These are phyloP conservation scores for Ochropacha duplaris DNA, from an alignment of 2,888 invertebrate species.

Conservation along the genomic window DNA sequence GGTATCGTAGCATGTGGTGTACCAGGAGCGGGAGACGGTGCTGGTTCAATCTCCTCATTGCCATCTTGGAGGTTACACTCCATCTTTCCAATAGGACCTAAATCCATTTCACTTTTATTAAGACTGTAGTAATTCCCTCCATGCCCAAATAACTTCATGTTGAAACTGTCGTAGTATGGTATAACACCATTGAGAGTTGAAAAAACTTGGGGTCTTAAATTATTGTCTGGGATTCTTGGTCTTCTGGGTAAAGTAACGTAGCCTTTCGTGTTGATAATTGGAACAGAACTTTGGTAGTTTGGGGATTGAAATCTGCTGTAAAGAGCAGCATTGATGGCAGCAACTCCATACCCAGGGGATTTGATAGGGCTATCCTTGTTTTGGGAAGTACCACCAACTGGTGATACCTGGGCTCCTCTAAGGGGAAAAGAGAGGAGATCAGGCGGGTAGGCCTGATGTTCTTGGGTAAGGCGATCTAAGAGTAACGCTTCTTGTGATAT, in stretches of 20 bases:
- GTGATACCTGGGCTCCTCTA: conserved; percentile 75
- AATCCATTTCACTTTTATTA: conserved; percentile 86
- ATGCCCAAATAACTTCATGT: conserved; percentile 91
- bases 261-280: conserved; percentile 85
- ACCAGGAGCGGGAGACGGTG: conserved; percentile 78
- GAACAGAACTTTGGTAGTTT: conserved; percentile 80
- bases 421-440: conserved; percentile 91
- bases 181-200: conserved; percentile 75
- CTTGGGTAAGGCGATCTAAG: conserved; percentile 67
- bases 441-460: conserved; percentile 88
- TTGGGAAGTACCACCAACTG: conserved; percentile 61
- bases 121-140: conserved; percentile 90
- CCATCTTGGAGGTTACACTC: conserved; percentile 69
- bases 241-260: conserved; percentile 94
- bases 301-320: conserved; percentile 84
- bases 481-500: conserved; percentile 77
- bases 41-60: conserved; percentile 74
- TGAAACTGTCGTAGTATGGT: conserved; percentile 90
- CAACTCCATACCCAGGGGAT: conserved; percentile 65
- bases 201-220: conserved; percentile 70
- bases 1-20: conserved; percentile 74
- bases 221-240: conserved; percentile 86
- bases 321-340: conserved; percentile 51
- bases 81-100: conserved; percentile 80
- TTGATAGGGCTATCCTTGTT: conserved; percentile 61